These are phyloP conservation scores for Venustaconcha ellipsiformis DNA, from an alignment of 1,140 invertebrate genomes.

Conservation along the genomic window DNA sequence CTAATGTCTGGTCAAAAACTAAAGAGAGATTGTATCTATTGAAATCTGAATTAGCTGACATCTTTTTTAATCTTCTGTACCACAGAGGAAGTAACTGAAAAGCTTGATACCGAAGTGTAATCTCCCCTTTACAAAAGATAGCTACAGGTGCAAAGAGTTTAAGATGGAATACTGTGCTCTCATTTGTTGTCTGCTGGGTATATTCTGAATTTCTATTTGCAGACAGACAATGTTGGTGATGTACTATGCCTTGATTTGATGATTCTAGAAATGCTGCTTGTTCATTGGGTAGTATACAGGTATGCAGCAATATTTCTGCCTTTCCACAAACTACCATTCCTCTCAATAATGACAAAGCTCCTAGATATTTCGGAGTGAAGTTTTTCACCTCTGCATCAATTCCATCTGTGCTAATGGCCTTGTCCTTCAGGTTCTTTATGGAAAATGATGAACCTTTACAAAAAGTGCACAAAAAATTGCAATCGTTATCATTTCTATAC, in stretches of 20 bases:
- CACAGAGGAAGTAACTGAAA: constrained; percentile 48
- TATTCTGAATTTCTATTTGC: no score
- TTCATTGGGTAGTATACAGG: background rate
- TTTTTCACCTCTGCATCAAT: no score
- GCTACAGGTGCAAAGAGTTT: constrained; percentile 14
- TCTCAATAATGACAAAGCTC: constrained; percentile 30
- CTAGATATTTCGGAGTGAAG: constrained; percentile 2
- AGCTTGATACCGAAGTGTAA: constrained; percentile 45
- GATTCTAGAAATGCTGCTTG: constrained; percentile 1
- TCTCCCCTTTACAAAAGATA: constrained; percentile 34
- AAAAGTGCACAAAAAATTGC: no score
- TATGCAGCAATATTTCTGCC: constrained; percentile 10
- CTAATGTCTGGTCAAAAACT: constrained; percentile 15
- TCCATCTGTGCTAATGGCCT: no score
- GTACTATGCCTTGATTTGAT: no score
- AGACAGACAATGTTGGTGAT: no score
- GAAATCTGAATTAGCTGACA: constrained; percentile 1
- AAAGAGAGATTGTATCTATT: background rate
- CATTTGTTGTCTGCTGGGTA: no score
- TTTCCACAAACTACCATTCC: constrained; percentile 31
- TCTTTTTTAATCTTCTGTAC: constrained; percentile 40
- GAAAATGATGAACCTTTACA: no score
- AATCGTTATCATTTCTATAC: no score
- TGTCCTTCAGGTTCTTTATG: no score
- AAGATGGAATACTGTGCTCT: constrained; percentile 3